phyloP scores from a whole-genome alignment of 2,888 invertebrate genomes.

The Petrolisthes cinctipes region DNA sequence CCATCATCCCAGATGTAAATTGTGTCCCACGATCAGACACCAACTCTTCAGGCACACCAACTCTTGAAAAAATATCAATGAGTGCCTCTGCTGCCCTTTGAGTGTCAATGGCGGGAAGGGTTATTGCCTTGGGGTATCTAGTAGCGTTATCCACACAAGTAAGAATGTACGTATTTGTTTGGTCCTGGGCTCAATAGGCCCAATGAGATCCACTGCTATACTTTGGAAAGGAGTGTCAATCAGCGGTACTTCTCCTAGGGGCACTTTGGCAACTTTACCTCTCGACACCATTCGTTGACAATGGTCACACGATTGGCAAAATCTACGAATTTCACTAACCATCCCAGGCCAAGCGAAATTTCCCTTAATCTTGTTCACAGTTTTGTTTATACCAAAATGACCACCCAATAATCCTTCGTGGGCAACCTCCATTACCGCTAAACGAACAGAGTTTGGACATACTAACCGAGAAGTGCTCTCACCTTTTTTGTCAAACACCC shows the following conservation, averaged over 20 bases:
- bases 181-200: slow-evolving; percentile 23
- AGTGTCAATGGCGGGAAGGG: slow-evolving; percentile 1
- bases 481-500: not conserved
- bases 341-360: slow-evolving; percentile 5
- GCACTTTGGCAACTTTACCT: slow-evolving; percentile 1
- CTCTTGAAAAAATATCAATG: not conserved
- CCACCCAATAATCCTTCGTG: slow-evolving; percentile 1
- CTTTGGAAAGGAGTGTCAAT: slow-evolving; percentile 31
- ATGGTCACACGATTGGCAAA: slow-evolving; percentile 25
- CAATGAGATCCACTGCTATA: slow-evolving; percentile 26
- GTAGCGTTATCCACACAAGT: slow-evolving; percentile 12
- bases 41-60: not conserved
- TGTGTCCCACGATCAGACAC: not conserved
- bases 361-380: not conserved
- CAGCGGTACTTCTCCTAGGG: not conserved
- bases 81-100: not conserved
- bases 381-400: not conserved
- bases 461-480: not conserved
- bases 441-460: not conserved
- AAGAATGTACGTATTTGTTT: not conserved
- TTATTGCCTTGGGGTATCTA: slow-evolving; percentile 6
- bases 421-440: not conserved
- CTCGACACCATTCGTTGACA: slow-evolving; percentile 8
- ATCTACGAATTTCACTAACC: not conserved
- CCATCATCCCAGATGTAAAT: slow-evolving; percentile 10